Evolutionary conservation across 2,797 vertebrate species (phyloP).

Genomic region (Tenualosa thibaudeaui): DNA sequence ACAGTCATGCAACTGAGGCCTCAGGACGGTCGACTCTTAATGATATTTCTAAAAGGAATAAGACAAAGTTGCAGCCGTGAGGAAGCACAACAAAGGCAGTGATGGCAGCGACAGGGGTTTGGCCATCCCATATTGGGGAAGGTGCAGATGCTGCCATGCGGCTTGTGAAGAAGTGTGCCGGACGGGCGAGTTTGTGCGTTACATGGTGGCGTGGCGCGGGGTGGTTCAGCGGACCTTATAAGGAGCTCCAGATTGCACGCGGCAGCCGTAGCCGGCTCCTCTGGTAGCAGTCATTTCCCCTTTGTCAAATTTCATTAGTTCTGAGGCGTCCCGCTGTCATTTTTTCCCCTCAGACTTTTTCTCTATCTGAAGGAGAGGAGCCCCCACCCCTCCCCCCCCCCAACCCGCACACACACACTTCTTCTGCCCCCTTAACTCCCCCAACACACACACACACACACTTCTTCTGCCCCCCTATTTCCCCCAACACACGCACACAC

Average conservation of each 20-base stretch:
- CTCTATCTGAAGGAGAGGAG: slow-evolving; percentile 29
- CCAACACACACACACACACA: neutral
- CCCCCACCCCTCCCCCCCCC: neutral
- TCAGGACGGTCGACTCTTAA: neutral
- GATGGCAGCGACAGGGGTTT: neutral
- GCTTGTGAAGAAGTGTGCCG: neutral
- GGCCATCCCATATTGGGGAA: neutral
- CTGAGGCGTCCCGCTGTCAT: slow-evolving; percentile 47
- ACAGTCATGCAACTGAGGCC: neutral
- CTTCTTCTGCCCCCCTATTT: neutral
- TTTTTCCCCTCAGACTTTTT: slow-evolving; percentile 55
- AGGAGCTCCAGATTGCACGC: slow-evolving; percentile 59
- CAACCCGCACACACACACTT: neutral
- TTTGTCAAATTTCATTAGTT: slow-evolving; percentile 65
- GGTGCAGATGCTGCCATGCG: neutral
- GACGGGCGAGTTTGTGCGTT: neutral
- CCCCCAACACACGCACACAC: neutral
- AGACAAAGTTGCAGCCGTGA: neutral
- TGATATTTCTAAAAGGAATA: neutral
- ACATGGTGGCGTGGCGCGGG: neutral
- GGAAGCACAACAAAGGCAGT: neutral
- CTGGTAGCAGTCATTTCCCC: slow-evolving; percentile 67
- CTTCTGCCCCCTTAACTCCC: too few species aligned
- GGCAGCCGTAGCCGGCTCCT: slow-evolving; percentile 59
- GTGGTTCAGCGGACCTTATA: slow-evolving; percentile 35